Evolutionary conservation across 2,113 vertebrate species (phyloP), one percentile per base, ranked within the genome.

Genomic region (Ophthalmolycus amberensis): DNA sequence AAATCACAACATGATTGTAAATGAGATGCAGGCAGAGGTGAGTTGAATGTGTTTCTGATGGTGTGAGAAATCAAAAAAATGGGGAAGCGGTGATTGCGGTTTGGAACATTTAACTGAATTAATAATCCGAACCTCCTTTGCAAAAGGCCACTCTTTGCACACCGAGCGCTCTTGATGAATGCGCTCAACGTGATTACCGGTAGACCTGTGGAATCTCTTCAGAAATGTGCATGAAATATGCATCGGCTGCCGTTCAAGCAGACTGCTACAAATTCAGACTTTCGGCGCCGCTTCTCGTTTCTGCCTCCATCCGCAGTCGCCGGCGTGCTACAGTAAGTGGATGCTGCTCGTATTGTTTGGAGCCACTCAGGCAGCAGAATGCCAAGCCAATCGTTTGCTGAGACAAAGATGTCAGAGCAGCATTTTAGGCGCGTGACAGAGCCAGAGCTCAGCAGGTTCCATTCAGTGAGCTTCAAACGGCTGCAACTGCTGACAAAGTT

Each of bases 401-500:
- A 85, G 85, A 86, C 64, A 76, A 71, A 88, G 86, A 85, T 83
- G 86, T 89, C 83, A 34, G 82, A 67, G 87, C 76, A 48, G 74
- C 77, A 1, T 77, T 85, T 86, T 71, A 75, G 77, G 62, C 27
- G 52, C 2, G 68, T 71, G 85, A 84, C 85, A 71, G 87, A 70
- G 76, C 38, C 62, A 27, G 48, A 67, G 86, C 89, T 85, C 85
- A 74, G 80, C 83, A 65, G 77, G 56, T 77, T 86, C 72, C 78
- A 54, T 69, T 88, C 34, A 62, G 64, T 50, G n/a, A 18, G 82
- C 92, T 88, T 91, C 89, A 90, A 90, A 92, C 79, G 5, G 72
- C 73, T 73, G 77, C 78, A 84, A 86, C 73, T 86, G 89, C 91
- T 88, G 90, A 92, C 88, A 84, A 88, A 77, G 83, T 91, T 92